Evolutionary conservation across 2,797 vertebrate genomes (phyloP).

Genomic region (Phrynocephalus vlangalii): DNA sequence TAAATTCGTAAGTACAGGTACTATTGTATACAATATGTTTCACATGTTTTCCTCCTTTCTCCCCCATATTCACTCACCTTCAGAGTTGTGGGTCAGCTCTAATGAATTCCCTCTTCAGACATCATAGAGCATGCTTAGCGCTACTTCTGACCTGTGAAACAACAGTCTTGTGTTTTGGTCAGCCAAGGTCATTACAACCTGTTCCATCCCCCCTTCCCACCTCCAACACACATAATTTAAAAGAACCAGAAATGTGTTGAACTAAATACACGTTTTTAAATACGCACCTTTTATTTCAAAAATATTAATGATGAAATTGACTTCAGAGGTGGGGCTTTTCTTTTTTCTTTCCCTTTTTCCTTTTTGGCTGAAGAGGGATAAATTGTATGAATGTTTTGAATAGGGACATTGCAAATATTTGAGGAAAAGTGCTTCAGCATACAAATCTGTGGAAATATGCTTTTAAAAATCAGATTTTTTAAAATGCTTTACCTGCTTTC

Average conservation of each 20-base stretch:
- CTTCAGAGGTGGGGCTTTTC: constrained; percentile 23
- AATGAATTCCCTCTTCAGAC: background rate
- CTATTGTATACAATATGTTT: background rate
- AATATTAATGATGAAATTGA: constrained; percentile 42
- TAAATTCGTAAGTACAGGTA: too few relatives aligned
- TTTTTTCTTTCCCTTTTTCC: too few relatives aligned
- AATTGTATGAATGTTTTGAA: constrained; percentile 24
- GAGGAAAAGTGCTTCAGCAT: background rate
- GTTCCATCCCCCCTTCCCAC: too few relatives aligned
- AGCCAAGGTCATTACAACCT: background rate
- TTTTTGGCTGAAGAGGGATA: constrained; percentile 20
- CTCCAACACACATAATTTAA: constrained; percentile 19
- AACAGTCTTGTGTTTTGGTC: background rate
- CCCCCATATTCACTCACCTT: background rate
- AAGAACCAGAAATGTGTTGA: constrained; percentile 56
- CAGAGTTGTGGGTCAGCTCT: background rate
- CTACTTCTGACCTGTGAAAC: background rate
- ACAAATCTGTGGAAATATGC: background rate
- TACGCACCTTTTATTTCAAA: constrained; percentile 50
- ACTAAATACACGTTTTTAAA: constrained; percentile 61
- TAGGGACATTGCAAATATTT: background rate
- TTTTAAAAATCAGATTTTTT: background rate
- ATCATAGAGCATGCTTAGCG: background rate
- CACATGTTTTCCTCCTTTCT: too few relatives aligned
- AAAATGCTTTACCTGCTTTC: background rate